Conservation (phyloP, 2,888 invertebrate species). For the Andricus curvator region DNA sequence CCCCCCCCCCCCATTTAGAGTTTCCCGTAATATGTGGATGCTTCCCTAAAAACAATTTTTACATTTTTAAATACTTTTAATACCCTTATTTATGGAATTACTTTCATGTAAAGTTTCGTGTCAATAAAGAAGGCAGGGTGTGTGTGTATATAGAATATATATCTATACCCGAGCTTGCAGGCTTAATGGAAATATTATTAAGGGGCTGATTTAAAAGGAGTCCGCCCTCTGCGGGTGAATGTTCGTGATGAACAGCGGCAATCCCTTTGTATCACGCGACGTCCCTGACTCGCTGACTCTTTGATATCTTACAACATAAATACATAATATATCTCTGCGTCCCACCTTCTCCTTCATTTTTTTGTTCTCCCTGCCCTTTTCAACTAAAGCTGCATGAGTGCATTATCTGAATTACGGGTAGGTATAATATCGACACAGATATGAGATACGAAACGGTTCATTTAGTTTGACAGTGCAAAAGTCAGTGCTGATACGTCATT, state of each 20-base stretch:
- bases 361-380: not conserved
- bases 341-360: slow-evolving; percentile 15
- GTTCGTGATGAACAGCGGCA: slow-evolving; percentile 65
- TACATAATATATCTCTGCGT: slow-evolving; percentile 45
- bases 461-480: not conserved
- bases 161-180: not conserved
- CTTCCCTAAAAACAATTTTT: not conserved
- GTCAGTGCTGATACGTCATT: not conserved
- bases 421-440: not conserved
- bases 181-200: slow-evolving; percentile 10
- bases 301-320: slow-evolving; percentile 59
- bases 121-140: not conserved
- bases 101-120: not conserved
- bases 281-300: slow-evolving; percentile 58
- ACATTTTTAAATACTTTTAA: not conserved
- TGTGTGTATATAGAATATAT: not conserved
- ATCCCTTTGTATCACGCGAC: slow-evolving; percentile 64
- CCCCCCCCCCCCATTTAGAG: too few species aligned
- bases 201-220: slow-evolving; percentile 55
- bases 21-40: too few species aligned
- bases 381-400: not conserved
- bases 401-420: slow-evolving; percentile 5
- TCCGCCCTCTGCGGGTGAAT: slow-evolving; percentile 66
- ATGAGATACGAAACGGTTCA: too few species aligned
- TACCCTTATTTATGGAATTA: slow-evolving; percentile 6